Evolutionary conservation across 2,888 invertebrate genomes (phyloP).

Genomic region (Orchesella flavescens): DNA sequence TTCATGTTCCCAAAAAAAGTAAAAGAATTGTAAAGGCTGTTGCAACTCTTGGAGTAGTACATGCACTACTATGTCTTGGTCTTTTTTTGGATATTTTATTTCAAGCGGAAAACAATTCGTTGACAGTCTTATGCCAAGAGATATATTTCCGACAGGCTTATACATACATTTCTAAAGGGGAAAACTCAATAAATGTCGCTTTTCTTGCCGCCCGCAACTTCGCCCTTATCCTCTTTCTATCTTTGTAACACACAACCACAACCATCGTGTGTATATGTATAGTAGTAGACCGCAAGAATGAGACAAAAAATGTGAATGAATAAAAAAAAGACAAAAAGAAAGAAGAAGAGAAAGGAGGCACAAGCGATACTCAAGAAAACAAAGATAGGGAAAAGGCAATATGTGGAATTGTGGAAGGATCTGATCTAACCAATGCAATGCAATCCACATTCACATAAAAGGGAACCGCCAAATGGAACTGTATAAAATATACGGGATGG

Average conservation of each 20-base stretch:
- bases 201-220: slow-evolving; percentile 16
- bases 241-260: slow-evolving; percentile 11
- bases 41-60: not conserved
- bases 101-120: slow-evolving; percentile 61
- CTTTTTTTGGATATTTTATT: slow-evolving; percentile 51
- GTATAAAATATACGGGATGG: not conserved
- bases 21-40: not conserved
- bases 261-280: not conserved
- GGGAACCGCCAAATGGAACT: not conserved
- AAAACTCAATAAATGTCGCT: slow-evolving; percentile 63
- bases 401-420: not conserved
- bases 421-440: not conserved
- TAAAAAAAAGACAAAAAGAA: slow-evolving; percentile 10
- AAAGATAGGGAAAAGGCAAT: not conserved
- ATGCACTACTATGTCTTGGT: not conserved
- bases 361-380: slow-evolving; percentile 13
- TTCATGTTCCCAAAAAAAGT: slow-evolving; percentile 18
- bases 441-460: not conserved
- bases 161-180: slow-evolving; percentile 44
- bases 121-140: slow-evolving; percentile 58
- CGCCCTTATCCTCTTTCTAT: not conserved
- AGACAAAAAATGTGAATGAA: slow-evolving; percentile 24
- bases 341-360: not conserved
- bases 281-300: not conserved
- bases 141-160: slow-evolving; percentile 58